Base-by-base conservation (phyloP, 2,888 invertebrate species). In the Hofmannophila pseudospretella region DNA sequence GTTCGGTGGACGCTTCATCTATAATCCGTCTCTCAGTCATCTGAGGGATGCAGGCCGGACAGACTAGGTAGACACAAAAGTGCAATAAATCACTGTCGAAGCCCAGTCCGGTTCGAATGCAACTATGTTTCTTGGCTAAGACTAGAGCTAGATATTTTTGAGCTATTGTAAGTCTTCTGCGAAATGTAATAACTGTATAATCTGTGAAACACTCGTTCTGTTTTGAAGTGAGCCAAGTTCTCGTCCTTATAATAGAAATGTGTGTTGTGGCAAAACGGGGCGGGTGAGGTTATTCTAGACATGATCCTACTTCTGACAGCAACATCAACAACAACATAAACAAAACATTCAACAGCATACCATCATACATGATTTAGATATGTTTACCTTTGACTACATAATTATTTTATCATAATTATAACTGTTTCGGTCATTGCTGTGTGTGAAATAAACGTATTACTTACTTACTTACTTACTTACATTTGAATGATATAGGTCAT, bases 21-120 rank as follows among this genome's bases (percentile, higher is more conserved):
- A 54, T 50, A 44, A 57, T 51, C 55, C 62, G 58, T 48, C 51
- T 55, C 55, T 57, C 55, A 58, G 51, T 56, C 60, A 58, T 57
- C 44, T 47, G 57, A 61, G 58, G 49, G 66, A 66, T 64, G 63
- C 58, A 56, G 49, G 37, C 44, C 54, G 47, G 54, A 54, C 56
- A n/a, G n/a, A n/a, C n/a, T n/a, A n/a, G n/a, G n/a, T 50, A 64
- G 62, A 68, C 61, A 54, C 59, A 65, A 67, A 63, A 62, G 56
- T 58, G 51, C 55, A 53, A 72, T 81, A 62, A 62, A 71, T 77
- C 75, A 71, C 55, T 72, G 73, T 74, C 73, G 47, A 51, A 55
- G 46, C 45, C 23, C n/a, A n/a, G 22, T 35, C 16, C 56, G 51
- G 47, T 51, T 49, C 58, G 48, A 54, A 54, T 55, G 57, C 63